Evolutionary conservation across 2,888 invertebrate species (phyloP).

Genomic region (Alsophila aescularia): DNA sequence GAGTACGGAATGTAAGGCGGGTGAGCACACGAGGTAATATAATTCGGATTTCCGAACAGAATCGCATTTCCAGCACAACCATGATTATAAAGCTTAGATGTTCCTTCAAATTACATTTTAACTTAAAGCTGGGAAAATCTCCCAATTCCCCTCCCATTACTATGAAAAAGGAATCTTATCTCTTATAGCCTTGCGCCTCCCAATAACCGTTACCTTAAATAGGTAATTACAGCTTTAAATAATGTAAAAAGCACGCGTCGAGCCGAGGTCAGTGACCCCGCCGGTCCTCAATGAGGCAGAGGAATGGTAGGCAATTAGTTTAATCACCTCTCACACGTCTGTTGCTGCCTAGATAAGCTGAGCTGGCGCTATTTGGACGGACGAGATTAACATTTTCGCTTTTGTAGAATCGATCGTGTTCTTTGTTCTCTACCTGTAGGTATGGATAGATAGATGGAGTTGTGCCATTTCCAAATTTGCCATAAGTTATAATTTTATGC

Average conservation of each 20-base stretch:
- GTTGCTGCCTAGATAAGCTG: slow-evolving; percentile 56
- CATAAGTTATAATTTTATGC: no score
- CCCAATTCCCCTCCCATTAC: slow-evolving; percentile 22
- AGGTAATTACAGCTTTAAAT: slow-evolving; percentile 30
- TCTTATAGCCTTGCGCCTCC: slow-evolving; percentile 11
- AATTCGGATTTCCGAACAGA: no score
- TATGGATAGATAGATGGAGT: no score
- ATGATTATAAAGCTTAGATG: not conserved
- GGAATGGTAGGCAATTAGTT: slow-evolving; percentile 68
- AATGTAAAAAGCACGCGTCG: slow-evolving; percentile 40
- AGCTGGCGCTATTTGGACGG: slow-evolving; percentile 36
- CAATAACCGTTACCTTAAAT: slow-evolving; percentile 30
- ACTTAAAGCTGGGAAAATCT: slow-evolving; percentile 1
- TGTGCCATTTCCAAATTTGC: no score
- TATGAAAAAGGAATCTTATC: slow-evolving; percentile 25
- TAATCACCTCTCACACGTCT: slow-evolving; percentile 68
- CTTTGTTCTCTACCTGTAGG: no score
- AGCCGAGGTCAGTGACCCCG: slow-evolving; percentile 48
- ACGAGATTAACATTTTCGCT: slow-evolving; percentile 27
- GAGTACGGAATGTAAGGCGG: no score
- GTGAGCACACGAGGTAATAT: no score
- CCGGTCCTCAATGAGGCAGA: slow-evolving; percentile 45
- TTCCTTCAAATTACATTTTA: not conserved
- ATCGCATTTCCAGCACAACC: no score
- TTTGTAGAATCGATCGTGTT: no score